phyloP scores from a whole-genome alignment of 2,797 vertebrate species.

The Sebastes oblongus region DNA sequence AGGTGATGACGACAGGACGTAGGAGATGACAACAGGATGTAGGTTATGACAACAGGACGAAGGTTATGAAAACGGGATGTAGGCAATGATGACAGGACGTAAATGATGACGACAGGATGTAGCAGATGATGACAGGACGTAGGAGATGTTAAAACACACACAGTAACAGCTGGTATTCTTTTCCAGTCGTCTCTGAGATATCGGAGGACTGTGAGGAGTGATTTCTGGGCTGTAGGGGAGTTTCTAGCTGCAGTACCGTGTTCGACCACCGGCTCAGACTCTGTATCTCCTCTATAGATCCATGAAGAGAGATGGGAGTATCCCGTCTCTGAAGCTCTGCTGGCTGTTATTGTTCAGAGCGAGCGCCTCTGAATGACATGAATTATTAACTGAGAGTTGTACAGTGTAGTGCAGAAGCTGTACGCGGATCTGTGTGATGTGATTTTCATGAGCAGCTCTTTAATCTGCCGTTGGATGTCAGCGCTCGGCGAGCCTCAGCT shows the following conservation, averaged over 20 bases:
- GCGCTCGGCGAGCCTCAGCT: conserved; percentile 4
- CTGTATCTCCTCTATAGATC: not conserved
- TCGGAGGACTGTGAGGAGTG: too few species aligned
- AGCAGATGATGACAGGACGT: not conserved
- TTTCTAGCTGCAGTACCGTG: not conserved
- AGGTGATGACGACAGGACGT: too few species aligned
- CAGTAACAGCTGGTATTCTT: too few species aligned
- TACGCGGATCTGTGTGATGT: conserved; percentile 13
- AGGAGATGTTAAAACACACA: not conserved
- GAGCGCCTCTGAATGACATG: conserved; percentile 13
- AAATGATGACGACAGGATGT: not conserved
- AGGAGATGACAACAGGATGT: too few species aligned
- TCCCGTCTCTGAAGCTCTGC: not conserved
- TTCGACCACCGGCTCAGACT: not conserved
- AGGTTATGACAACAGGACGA: too few species aligned
- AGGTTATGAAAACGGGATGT: too few species aligned
- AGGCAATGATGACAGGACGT: too few species aligned
- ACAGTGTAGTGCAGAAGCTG: conserved; percentile 12
- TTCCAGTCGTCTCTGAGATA: too few species aligned
- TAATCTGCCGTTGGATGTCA: conserved; percentile 39
- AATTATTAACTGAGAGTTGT: conserved; percentile 30
- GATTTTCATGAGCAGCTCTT: conserved; percentile 39
- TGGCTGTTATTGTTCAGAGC: not conserved
- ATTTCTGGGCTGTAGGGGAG: not conserved
- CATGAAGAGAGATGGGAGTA: not conserved